Base-by-base conservation (phyloP, 2,888 invertebrate species). In the Smittia aterrima region DNA sequence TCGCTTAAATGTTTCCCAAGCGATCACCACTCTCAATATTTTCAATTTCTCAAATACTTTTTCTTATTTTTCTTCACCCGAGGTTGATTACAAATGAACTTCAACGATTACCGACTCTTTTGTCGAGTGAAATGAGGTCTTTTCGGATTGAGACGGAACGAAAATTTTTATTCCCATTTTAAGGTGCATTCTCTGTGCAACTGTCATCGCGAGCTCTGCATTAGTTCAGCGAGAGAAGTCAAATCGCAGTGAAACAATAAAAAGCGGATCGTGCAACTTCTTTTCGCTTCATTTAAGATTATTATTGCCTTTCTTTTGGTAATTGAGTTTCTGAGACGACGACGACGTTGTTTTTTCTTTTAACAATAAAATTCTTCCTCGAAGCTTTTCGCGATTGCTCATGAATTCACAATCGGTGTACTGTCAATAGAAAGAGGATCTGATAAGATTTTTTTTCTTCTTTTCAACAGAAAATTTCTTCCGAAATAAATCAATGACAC, bases 401-500 rank as follows among this genome's bases (percentile, higher is more conserved):
- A 47, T 47, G 47, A 47, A 47, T 62, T 22, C 58, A 22, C n/a
- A 58, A 58, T 64, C 25, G 20, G 25, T 64, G 62, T 64, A 64
- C 62, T 64, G 62, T 64, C 62, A 64, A 58, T 64, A n/a, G 62
- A 9, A 24, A 25, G 25, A 64, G 25, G 25, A 64, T 64, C 62
- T 64, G 62, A 64, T 64, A 64, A 64, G 25, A 64, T 22, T 24
- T 54, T 20, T 16, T 54, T 54, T 54, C 22, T 54, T 18, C 22
- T 54, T 54, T 64, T 47, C n/a, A 47, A 47, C 47, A 47, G 47
- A 47, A 47, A 47, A 25, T 27, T 64, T 62, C 24, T 64, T 64
- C 32, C 20, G 20, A 66, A 66, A 66, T 66, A 66, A 66, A 66
- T 66, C 66, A 66, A 66, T 66, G 66, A 66, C 66, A 66, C 66